phyloP scores from a whole-genome alignment of 2,113 vertebrate species.

The Castor canadensis region DNA sequence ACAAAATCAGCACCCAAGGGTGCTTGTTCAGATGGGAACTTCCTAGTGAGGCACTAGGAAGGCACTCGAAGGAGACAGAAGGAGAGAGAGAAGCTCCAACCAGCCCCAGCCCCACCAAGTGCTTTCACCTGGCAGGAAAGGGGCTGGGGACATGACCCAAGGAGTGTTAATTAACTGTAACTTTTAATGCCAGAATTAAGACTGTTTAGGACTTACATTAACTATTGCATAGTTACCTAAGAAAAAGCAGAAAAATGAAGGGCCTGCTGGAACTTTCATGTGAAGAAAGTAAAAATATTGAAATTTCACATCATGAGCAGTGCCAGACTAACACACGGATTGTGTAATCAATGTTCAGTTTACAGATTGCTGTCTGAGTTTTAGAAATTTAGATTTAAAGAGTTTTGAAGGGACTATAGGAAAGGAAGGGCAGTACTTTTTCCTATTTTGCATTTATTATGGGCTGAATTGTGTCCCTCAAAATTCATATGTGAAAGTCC shows the following conservation, averaged over 20 bases:
- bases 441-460: background rate
- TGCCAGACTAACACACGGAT: background rate
- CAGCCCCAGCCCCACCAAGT: accelerated
- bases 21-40: background rate
- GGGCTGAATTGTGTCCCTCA: background rate
- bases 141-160: background rate
- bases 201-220: background rate
- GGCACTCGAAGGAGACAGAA: background rate
- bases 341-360: background rate
- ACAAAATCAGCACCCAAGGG: background rate
- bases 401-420: background rate
- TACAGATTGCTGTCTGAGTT: background rate
- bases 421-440: background rate
- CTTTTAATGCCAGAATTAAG: background rate
- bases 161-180: background rate
- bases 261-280: background rate
- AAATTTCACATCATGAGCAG: background rate
- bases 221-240: background rate
- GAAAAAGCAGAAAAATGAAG: background rate
- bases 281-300: background rate
- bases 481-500: background rate
- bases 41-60: too few species aligned
- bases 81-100: background rate
- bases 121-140: background rate
- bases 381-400: background rate